Conservation (phyloP, 2,888 invertebrate species). For the Ferdinandea cuprea region DNA sequence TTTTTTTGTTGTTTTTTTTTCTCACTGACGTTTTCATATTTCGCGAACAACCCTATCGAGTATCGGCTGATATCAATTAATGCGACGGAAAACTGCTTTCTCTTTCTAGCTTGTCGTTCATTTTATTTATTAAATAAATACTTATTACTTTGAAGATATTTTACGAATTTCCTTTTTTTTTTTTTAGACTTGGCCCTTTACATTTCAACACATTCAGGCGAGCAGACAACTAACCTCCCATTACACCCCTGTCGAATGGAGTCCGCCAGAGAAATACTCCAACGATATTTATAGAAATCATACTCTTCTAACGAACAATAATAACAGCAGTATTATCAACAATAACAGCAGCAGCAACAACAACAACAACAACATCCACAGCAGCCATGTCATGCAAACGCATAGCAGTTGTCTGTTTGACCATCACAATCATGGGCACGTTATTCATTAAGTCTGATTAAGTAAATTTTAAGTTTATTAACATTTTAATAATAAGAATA, state of each 20-base stretch:
- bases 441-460: conserved; percentile 48
- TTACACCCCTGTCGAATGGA: conserved; percentile 62
- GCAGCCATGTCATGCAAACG: conserved; percentile 29
- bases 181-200: conserved; percentile 92
- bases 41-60: too few relatives aligned
- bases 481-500: neutral
- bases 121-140: too few relatives aligned
- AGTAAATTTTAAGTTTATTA: neutral
- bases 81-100: too few relatives aligned
- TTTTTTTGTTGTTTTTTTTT: too few relatives aligned
- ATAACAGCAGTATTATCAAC: conserved; percentile 46
- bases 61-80: too few relatives aligned
- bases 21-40: too few relatives aligned
- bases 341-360: conserved; percentile 43
- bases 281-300: conserved; percentile 64
- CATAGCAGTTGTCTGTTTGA: conserved; percentile 62
- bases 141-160: too few relatives aligned
- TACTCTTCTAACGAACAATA: conserved; percentile 43
- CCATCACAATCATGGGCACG: conserved; percentile 57
- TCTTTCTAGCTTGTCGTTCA: too few relatives aligned
- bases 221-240: conserved; percentile 53
- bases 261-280: conserved; percentile 63
- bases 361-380: conserved; percentile 30
- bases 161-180: conserved; percentile 8
- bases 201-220: conserved; percentile 86